phyloP scores from a whole-genome alignment of 2,113 vertebrate species.

The Vidua chalybeata region DNA sequence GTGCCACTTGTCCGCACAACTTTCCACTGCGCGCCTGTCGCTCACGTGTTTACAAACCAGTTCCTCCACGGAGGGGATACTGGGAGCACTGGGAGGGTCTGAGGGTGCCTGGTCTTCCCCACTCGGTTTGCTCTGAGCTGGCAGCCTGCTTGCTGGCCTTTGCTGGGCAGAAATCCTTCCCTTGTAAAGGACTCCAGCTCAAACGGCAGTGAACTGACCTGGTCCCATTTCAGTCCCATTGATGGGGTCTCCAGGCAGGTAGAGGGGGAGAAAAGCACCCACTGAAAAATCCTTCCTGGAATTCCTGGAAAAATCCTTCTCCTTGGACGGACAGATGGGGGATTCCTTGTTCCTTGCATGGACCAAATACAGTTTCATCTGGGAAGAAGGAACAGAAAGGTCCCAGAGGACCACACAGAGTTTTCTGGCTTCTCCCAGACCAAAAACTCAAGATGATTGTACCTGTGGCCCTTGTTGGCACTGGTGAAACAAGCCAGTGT shows the following conservation, averaged over 20 bases:
- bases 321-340: fast-evolving
- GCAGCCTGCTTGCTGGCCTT: background rate
- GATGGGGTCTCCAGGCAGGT: fast-evolving
- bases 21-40: background rate
- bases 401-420: background rate
- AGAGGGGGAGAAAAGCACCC: background rate
- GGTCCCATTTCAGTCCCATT: background rate
- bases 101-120: background rate
- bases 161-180: background rate
- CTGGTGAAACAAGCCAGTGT: background rate
- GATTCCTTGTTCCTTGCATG: background rate
- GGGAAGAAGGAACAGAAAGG: background rate
- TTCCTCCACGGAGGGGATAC: background rate
- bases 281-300: background rate
- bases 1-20: background rate
- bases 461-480: background rate
- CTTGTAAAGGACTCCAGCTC: background rate
- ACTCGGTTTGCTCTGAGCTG: background rate
- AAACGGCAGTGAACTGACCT: background rate
- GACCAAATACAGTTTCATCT: fast-evolving
- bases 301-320: background rate
- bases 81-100: background rate
- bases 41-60: background rate
- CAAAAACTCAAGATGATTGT: background rate
- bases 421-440: background rate